These are phyloP conservation scores for Antheraea yamamai DNA, from an alignment of 2,888 invertebrate species.

Conservation along the genomic window DNA sequence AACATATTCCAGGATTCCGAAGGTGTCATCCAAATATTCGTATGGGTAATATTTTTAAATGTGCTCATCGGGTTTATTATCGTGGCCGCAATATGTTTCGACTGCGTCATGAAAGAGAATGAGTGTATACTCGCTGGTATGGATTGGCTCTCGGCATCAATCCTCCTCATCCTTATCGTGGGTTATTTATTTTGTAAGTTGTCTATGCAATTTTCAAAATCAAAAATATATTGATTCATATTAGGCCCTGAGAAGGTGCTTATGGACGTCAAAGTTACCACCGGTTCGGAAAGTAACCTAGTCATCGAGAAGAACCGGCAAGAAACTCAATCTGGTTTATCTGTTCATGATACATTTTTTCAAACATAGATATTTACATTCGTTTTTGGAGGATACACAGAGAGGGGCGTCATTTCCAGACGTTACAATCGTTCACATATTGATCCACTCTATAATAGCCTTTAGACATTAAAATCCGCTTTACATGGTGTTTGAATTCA, in stretches of 20 bases:
- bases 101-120: conserved; percentile 36
- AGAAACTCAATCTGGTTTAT: too few species aligned
- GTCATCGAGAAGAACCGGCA: too few species aligned
- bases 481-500: too few species aligned
- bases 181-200: conserved; percentile 48
- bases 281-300: too few species aligned
- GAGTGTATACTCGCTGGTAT: conserved; percentile 39
- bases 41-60: conserved; percentile 46
- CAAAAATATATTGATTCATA: not conserved
- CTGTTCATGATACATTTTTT: too few species aligned
- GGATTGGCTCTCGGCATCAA: conserved; percentile 51
- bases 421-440: too few species aligned
- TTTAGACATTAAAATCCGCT: too few species aligned
- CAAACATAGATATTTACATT: too few species aligned
- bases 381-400: too few species aligned
- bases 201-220: not conserved
- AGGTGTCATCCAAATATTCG: conserved; percentile 53
- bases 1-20: conserved; percentile 45
- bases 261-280: too few species aligned
- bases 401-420: too few species aligned
- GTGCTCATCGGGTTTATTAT: conserved; percentile 42
- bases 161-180: conserved; percentile 28
- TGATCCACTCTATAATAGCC: too few species aligned
- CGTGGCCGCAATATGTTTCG: conserved; percentile 29
- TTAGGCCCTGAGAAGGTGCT: not conserved